Evolutionary conservation across 2,113 vertebrate species (phyloP), one percentile per base, ranked within the genome.

Genomic region (Albula glossodonta): DNA sequence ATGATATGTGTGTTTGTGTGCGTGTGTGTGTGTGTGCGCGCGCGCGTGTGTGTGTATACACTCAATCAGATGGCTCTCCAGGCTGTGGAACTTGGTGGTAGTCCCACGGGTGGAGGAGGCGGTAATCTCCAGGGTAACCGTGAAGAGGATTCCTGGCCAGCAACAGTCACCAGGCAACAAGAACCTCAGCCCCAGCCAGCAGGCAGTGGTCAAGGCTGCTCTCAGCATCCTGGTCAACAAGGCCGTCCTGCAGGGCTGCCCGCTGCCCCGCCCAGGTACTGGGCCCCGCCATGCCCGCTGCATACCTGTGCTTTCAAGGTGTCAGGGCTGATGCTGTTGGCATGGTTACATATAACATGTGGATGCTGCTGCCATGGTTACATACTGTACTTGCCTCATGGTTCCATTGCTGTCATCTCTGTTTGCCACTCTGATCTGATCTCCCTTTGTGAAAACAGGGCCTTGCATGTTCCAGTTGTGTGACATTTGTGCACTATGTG

Each of bases 181-280:
- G 84, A 90, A 82, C 83, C 95, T 97, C 15, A 98, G 95, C 78
- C 95, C 96, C 89, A 97, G 97, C 17, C 98, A 99, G 93, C 97
- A 97, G 92, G 97, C 97, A 2, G 95, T 98, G 89, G 96, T 98
- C 78, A 98, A 97, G 92, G 97, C 98, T 3, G 97, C 97, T 80
- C 97, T 99, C 91, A 98, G 97, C 92, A 98, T 99, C 94, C 91
- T 99, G 91, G 93, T 99, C 85, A 98, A 98, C 90, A 98, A 98
- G 93, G 97, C 97, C 2, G 94, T 99, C 84, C 91, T 98, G 79
- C 96, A 94, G 52, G 96, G 96, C 90, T 99, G 97, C 90, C 97
- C 97, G 57, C 96, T 99, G 74, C 94, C 96, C 77, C 96, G 95
- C 89, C 92, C 96, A 94, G 98, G 98, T 99, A 93, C 49, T 78